Evolutionary conservation across 2,888 invertebrate species (phyloP), one percentile per base, ranked within the genome.

Genomic region (Uropetala carovei): DNA sequence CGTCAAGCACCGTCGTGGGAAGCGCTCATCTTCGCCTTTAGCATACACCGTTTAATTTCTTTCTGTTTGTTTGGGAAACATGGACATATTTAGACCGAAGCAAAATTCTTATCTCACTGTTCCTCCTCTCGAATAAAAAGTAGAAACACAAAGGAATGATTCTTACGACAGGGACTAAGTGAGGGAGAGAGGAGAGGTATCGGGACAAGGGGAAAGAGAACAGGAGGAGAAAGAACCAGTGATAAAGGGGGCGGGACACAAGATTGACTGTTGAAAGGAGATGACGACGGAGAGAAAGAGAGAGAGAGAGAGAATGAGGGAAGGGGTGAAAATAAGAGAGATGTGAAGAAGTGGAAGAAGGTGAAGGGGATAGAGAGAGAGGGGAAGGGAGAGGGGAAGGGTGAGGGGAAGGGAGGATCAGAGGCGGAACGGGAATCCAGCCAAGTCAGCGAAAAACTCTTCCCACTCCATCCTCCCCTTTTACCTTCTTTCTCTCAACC

Each of bases 401-500:
- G n/a, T 5, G 56, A n/a, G 57, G n/a, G 27, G 10, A 18, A 57
- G 56, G 64, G 43, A 43, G 56, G 89, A 89, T 89, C 60, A 89
- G 89, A 64, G 60, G 89, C 89, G 60, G 86, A 86, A 27, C 59
- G 60, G 86, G 86, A 89, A 89, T 89, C 89, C 89, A 60, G 89
- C 89, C 59, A 68, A 68, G 89, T 89, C 89, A 89, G 89, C 89
- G 89, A 89, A 89, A 64, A 89, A 30, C 64, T 43, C 43, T 30
- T 16, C 86, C 14, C 58, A 58, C 86, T 86, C 60, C 89, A 30
- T 64, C 89, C 60, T 64, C 60, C 60, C 64, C 18, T 64, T 64
- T 64, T 89, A 11, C 89, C 13, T 22, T 58, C 58, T 86, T 64
- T 27, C 83, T 57, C 83, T 56, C 83, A 57, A 57, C 83, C 57